These are phyloP conservation scores for Perccottus glenii DNA, from an alignment of 2,113 vertebrate genomes.

Conservation along the genomic window DNA sequence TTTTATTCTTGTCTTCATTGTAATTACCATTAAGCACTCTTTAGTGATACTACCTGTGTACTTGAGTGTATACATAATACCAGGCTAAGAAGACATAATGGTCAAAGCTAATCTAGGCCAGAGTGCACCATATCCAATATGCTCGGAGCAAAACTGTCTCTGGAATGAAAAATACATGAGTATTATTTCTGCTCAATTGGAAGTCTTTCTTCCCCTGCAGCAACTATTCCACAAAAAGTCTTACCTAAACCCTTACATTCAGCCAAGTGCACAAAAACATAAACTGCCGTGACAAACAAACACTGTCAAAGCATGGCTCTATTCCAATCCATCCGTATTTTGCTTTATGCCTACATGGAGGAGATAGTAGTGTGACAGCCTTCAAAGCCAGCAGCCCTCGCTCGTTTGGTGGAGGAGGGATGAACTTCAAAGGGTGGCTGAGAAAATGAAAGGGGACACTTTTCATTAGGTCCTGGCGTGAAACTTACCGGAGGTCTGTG, in stretches of 20 bases:
- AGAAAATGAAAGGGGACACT: constrained; percentile 62
- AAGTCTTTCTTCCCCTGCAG: constrained; percentile 31
- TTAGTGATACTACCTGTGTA: not conserved
- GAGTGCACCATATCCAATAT: constrained; percentile 30
- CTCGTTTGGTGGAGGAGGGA: constrained; percentile 37
- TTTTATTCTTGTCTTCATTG: no score
- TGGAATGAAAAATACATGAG: constrained; percentile 69
- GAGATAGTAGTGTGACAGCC: constrained; percentile 26
- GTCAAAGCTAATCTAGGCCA: constrained; percentile 47
- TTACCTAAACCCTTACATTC: constrained; percentile 30
- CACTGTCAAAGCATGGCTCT: constrained; percentile 19
- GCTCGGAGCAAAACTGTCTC: constrained; percentile 49
- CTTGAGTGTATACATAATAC: not conserved
- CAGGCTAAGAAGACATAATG: constrained; percentile 16
- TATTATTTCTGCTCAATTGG: constrained; percentile 42
- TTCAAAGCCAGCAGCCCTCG: constrained; percentile 55
- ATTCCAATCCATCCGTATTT: constrained; percentile 30
- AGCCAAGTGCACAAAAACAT: constrained; percentile 30
- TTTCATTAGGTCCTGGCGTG: constrained; percentile 59
- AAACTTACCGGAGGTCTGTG: constrained; percentile 72
- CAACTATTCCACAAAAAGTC: constrained; percentile 23
- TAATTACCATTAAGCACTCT: no score
- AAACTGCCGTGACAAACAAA: constrained; percentile 43
- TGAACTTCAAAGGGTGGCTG: constrained; percentile 65
- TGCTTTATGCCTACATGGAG: constrained; percentile 24